phyloP scores from a whole-genome alignment of 2,113 vertebrate genomes.

The Toxostoma redivivum region DNA sequence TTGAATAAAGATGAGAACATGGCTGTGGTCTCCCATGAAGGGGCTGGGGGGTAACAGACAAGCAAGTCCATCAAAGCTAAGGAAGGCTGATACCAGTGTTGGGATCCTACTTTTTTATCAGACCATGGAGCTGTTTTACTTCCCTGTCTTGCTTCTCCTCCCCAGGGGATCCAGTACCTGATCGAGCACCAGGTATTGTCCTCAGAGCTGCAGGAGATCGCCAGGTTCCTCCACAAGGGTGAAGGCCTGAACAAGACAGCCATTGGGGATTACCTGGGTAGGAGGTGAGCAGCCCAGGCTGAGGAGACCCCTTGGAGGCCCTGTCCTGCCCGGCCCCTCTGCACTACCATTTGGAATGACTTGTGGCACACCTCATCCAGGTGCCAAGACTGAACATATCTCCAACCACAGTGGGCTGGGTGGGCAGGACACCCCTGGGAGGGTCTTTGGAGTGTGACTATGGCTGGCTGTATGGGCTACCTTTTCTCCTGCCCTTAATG shows the following conservation, averaged over 20 bases:
- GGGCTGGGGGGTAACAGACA: not conserved
- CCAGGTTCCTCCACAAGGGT: slow-evolving; percentile 91
- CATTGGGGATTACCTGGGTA: slow-evolving; percentile 91
- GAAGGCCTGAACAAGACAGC: slow-evolving; percentile 95
- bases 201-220: slow-evolving; percentile 71
- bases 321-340: not conserved
- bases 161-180: slow-evolving; percentile 87
- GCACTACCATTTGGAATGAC: not conserved
- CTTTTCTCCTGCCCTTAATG: not conserved
- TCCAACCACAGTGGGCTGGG: not conserved
- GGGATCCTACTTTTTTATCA: not conserved
- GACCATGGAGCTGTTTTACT: not conserved
- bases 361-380: not conserved
- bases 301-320: not conserved
- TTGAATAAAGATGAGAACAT: not conserved
- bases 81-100: not conserved
- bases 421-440: not conserved
- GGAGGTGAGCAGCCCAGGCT: slow-evolving; percentile 76
- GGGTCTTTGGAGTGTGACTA: not conserved
- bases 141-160: not conserved
- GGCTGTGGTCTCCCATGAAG: not conserved
- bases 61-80: not conserved
- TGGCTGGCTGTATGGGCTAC: not conserved
- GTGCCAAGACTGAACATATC: not conserved
- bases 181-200: slow-evolving; percentile 80